Percentiles rank a stretch among this genome's conserved stretches.
These are phyloP conservation scores for Vultur gryphus DNA, from an alignment of 2,797 vertebrate genomes.

Conservation along the genomic window DNA sequence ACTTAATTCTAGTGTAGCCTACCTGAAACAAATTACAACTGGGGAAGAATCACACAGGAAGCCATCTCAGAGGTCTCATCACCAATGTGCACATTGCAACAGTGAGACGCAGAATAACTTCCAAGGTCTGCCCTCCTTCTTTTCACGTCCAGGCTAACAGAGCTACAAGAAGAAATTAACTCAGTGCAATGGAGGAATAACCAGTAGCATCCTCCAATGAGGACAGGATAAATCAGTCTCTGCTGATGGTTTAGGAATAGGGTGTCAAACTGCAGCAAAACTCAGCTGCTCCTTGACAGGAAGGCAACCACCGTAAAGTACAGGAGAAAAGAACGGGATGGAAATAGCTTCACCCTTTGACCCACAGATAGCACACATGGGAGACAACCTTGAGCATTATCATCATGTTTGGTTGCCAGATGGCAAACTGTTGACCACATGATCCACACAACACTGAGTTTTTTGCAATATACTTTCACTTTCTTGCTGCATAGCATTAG, in stretches of 20 bases:
- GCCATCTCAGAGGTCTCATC: not conserved
- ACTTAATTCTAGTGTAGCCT: not conserved
- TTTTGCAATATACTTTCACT: not conserved
- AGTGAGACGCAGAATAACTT: not conserved
- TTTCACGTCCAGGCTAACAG: not conserved
- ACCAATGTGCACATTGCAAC: accelerated
- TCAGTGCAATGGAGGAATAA: not conserved
- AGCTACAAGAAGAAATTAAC: not conserved
- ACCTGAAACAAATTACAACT: not conserved
- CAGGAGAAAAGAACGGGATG: not conserved
- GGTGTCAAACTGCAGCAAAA: not conserved
- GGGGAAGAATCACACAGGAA: not conserved
- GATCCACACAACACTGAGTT: accelerated
- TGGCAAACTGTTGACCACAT: not conserved
- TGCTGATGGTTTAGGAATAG: not conserved
- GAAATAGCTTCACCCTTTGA: not conserved
- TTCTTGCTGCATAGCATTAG: not conserved
- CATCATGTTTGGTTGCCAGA: not conserved
- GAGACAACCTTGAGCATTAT: not conserved
- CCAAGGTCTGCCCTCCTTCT: not conserved
- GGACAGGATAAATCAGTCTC: not conserved
- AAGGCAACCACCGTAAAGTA: not conserved
- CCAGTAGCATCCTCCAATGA: not conserved
- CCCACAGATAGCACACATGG: not conserved
- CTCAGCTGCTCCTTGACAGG: not conserved